phyloP scores from a whole-genome alignment of 2,797 vertebrate species.

The Centroberyx gerrardi region DNA sequence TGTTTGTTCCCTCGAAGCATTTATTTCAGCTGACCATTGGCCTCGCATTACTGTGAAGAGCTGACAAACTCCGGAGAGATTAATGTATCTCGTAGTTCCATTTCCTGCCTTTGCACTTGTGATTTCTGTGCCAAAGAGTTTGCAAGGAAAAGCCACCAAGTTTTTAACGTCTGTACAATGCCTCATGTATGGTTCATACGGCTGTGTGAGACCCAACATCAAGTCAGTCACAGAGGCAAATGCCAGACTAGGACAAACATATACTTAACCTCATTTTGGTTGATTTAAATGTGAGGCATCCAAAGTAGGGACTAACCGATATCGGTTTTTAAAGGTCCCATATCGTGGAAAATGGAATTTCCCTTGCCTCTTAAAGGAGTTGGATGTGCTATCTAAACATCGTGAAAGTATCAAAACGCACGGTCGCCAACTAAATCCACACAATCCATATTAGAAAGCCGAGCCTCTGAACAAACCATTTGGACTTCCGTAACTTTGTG shows the following conservation, averaged over 20 bases:
- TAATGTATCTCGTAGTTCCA: constrained; percentile 20
- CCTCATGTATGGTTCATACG: constrained; percentile 23
- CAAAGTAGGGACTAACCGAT: no score
- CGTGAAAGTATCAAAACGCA: no score
- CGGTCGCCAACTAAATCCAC: no score
- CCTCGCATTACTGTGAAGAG: constrained; percentile 27
- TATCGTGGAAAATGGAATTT: no score
- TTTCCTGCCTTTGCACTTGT: constrained; percentile 9
- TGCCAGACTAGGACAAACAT: not conserved
- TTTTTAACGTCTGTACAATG: not conserved
- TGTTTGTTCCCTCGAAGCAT: constrained; percentile 41
- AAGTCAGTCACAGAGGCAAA: constrained; percentile 6
- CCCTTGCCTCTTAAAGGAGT: no score
- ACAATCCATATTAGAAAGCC: no score
- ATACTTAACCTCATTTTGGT: no score
- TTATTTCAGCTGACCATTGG: constrained; percentile 59
- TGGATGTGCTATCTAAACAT: no score
- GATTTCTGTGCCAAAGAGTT: not conserved
- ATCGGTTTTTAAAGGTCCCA: no score
- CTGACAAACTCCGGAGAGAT: constrained; percentile 55
- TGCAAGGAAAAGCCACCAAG: not conserved
- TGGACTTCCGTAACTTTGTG: no score
- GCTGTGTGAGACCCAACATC: not conserved
- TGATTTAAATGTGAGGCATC: no score
- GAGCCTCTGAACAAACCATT: no score